Conservation (phyloP, 1,140 invertebrate genomes). For the Goniozus legneri region DNA sequence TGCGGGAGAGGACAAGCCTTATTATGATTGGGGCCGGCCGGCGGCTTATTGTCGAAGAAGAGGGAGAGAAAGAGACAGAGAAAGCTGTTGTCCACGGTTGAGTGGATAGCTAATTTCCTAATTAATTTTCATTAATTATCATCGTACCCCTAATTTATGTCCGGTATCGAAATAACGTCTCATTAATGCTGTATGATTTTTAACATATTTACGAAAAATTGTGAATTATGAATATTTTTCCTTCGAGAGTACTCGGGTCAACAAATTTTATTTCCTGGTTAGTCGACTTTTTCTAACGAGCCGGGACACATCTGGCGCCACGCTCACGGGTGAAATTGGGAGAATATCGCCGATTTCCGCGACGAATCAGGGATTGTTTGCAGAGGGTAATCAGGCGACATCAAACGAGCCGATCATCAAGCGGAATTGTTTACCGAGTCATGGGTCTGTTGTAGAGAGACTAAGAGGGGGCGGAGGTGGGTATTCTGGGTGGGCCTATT, state of each 20-base stretch:
- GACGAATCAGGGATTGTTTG: slow-evolving; percentile 52
- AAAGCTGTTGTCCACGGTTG: too few relatives aligned
- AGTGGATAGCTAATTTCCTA: too few relatives aligned
- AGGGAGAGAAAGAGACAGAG: background rate
- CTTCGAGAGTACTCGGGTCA: too few relatives aligned
- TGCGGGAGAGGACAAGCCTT: slow-evolving; percentile 40
- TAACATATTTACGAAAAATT: too few relatives aligned
- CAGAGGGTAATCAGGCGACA: slow-evolving; percentile 53
- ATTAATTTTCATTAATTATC: too few relatives aligned
- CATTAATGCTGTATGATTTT: too few relatives aligned
- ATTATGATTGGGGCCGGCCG: slow-evolving; percentile 52
- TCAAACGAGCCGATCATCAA: slow-evolving; percentile 57
- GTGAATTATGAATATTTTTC: too few relatives aligned
- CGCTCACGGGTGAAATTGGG: background rate
- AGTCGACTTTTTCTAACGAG: too few relatives aligned
- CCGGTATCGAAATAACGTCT: too few relatives aligned
- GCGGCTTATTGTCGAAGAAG: slow-evolving; percentile 26
- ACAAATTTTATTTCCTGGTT: too few relatives aligned
- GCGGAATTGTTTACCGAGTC: slow-evolving; percentile 52
- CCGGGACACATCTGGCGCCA: too few relatives aligned
- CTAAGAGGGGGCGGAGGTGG: background rate
- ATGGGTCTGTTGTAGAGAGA: slow-evolving; percentile 19
- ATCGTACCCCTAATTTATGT: too few relatives aligned
- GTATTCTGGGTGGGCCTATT: slow-evolving; percentile 23
- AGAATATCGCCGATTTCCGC: slow-evolving; percentile 23